phyloP scores from a whole-genome alignment of 2,888 invertebrate genomes.

The Pinctada fucata region DNA sequence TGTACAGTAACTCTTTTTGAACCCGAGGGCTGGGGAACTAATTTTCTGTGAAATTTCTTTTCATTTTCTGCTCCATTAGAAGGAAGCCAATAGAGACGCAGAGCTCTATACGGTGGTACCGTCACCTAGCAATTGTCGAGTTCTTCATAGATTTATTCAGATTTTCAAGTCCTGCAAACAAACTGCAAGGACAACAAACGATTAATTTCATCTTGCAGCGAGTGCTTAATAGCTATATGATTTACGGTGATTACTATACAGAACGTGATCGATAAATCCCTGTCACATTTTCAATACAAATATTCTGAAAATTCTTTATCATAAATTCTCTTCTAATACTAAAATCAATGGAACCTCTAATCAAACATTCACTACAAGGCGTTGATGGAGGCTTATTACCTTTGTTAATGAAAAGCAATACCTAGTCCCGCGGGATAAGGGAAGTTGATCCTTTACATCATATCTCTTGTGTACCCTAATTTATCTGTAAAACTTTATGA shows the following conservation, averaged over 20 bases:
- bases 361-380: too few species aligned
- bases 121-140: slow-evolving; percentile 1
- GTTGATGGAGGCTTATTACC: too few species aligned
- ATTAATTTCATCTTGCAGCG: slow-evolving; percentile 1
- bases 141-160: background rate
- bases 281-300: background rate
- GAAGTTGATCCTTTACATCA: too few species aligned
- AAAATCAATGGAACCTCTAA: too few species aligned
- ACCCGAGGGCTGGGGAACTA: background rate
- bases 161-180: slow-evolving; percentile 1
- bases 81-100: background rate
- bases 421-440: too few species aligned
- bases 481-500: too few species aligned
- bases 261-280: background rate
- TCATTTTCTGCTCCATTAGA: background rate
- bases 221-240: background rate
- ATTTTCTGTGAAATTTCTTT: background rate
- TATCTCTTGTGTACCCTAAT: too few species aligned
- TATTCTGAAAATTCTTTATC: background rate
- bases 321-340: background rate
- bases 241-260: background rate
- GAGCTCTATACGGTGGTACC: background rate
- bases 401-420: too few species aligned
- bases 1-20: background rate
- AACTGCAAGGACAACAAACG: background rate